Evolutionary conservation across 2,797 vertebrate species (phyloP), one percentile per base, ranked within the genome.

Genomic region (Podarcis lilfordi): DNA sequence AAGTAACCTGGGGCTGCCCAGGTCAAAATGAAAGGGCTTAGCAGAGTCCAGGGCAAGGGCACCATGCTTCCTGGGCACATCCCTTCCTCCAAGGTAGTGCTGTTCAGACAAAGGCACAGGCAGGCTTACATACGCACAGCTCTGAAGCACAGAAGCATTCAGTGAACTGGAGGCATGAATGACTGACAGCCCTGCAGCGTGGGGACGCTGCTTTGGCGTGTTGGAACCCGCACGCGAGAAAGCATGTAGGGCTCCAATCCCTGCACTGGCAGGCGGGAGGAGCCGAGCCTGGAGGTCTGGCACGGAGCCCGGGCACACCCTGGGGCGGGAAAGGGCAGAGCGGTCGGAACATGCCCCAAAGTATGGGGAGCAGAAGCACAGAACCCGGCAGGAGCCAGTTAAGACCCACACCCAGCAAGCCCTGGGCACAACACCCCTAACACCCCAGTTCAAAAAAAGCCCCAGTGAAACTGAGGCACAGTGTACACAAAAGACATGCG

Each of bases 161-260:
- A 69, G 59, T n/a, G 43, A 76, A 45, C 43, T 68, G 43, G 43
- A 86, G 84, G 71, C 66, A 23, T 2, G 43, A 75, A 75, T 85
- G 83, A 85, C 71, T 89, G 88, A 86, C 84, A 85, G 32, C 78
- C 19, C 37, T 86, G 81, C 78, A 86, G 88, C 88, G 78, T 89
- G 84, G 84, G 71, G 88, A 86, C 78, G 88, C 88, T 3, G 78
- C 69, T 69, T 15, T 40, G 84, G 84, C 88, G 0, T 89, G 88
- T 50, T 19, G 71, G 64, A 89, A 86, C 88, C 61, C 3, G 88
- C 27, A 59, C 43, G 11, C 19, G 19, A 76, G 79, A 86, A 86
- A 82, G 43, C 88, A 89, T 81, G 84, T 66, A 85, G 8, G 78
- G 43, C 61, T 85, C n/a, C 79, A 55, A 43, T 69, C 84, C 25